Percentiles rank a stretch among this genome's conserved stretches.
These are phyloP conservation scores for Haliclona indistincta DNA, from an alignment of 37 sponge, comb jelly and placozoan genomes.

Conservation along the genomic window DNA sequence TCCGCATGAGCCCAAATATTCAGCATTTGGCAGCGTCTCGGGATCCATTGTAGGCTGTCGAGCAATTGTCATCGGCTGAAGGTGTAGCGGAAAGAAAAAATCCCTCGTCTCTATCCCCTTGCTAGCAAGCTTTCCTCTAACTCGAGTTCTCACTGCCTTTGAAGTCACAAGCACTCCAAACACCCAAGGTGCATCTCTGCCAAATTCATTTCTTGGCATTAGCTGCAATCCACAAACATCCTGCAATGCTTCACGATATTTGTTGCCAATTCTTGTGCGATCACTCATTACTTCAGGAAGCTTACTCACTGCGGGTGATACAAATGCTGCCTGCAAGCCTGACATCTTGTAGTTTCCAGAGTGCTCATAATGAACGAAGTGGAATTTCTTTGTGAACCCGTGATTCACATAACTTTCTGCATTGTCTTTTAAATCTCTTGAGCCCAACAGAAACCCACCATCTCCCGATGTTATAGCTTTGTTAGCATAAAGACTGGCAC, in stretches of 20 bases:
- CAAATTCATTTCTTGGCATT: constrained; percentile 37
- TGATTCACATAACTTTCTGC: constrained; percentile 49
- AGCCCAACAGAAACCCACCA: constrained; percentile 55
- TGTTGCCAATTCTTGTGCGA: constrained; percentile 15
- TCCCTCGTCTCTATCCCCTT: constrained; percentile 61
- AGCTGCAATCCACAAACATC: constrained; percentile 10
- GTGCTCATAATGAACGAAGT: constrained; percentile 57
- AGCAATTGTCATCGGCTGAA: constrained; percentile 35
- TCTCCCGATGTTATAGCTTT: constrained; percentile 63
- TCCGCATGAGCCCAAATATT: constrained; percentile 33
- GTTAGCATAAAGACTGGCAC: constrained; percentile 65
- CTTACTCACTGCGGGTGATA: constrained; percentile 28
- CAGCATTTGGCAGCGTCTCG: constrained; percentile 41
- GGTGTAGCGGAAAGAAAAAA: constrained; percentile 62
- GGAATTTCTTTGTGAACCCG: constrained; percentile 43
- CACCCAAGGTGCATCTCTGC: constrained; percentile 59
- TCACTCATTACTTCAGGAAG: constrained; percentile 39
- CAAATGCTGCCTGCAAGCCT: constrained; percentile 53
- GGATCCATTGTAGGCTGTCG: not conserved
- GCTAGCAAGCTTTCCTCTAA: constrained; percentile 35
- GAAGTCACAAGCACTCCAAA: constrained; percentile 45
- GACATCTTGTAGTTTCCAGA: constrained; percentile 72
- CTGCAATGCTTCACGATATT: constrained; percentile 24
- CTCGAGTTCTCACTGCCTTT: constrained; percentile 1
- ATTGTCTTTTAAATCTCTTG: not conserved